Percentiles rank a stretch among this genome's conserved stretches.
phyloP scores from a whole-genome alignment of 2,797 vertebrate genomes.

The Arctocebus calabarensis region DNA sequence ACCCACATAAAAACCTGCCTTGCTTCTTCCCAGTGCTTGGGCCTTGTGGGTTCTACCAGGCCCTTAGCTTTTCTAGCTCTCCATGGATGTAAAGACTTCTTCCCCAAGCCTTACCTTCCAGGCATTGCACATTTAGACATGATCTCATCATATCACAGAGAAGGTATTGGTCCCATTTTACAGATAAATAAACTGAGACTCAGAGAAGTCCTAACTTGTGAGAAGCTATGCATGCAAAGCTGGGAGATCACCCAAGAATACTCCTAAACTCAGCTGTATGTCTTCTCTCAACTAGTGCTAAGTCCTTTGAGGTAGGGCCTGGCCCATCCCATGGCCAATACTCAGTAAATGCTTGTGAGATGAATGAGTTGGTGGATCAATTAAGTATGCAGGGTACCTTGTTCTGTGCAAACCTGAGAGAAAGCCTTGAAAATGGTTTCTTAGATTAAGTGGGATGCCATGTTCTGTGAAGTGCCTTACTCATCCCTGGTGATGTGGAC shows the following conservation, averaged over 20 bases:
- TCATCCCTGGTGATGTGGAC: neutral
- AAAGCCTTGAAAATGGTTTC: neutral
- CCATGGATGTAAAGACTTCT: neutral
- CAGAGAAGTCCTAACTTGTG: neutral
- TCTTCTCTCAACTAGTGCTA: neutral
- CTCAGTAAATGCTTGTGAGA: neutral
- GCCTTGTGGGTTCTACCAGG: neutral
- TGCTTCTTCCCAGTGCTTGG: neutral
- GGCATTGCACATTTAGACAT: neutral
- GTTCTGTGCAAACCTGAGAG: neutral
- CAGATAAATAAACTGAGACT: neutral
- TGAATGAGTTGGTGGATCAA: neutral
- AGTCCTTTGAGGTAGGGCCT: neutral
- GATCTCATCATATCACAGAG: neutral
- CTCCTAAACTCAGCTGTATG: neutral
- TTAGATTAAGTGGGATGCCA: neutral
- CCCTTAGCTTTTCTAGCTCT: neutral
- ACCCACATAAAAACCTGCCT: too few relatives aligned
- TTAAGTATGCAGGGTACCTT: neutral
- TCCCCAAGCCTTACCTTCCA: neutral
- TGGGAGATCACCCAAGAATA: neutral
- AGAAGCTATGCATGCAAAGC: neutral
- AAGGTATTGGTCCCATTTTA: neutral
- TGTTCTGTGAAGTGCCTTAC: neutral
- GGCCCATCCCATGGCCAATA: neutral